Percentiles rank a stretch among this genome's conserved stretches.
phyloP scores from a whole-genome alignment of 2,888 invertebrate species.

The Yponomeuta evonymella region DNA sequence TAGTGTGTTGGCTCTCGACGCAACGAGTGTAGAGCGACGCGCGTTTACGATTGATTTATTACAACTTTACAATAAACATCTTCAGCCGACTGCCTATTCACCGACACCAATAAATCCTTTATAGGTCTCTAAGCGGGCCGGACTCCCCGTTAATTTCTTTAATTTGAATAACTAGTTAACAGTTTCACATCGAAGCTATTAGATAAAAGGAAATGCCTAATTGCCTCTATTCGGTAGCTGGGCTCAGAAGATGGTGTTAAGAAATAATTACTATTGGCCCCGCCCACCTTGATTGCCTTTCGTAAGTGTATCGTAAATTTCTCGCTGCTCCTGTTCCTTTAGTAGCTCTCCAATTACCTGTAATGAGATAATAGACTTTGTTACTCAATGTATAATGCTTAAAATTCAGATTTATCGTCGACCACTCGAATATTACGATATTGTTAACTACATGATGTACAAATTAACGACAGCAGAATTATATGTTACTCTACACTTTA shows the following conservation, averaged over 20 bases:
- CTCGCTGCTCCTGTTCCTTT: slow-evolving; percentile 1
- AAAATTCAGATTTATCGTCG: slow-evolving; percentile 14
- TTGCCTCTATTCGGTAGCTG: slow-evolving; percentile 55
- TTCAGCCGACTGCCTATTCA: slow-evolving; percentile 30
- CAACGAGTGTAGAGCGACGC: neutral
- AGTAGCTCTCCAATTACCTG: neutral
- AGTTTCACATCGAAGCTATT: slow-evolving; percentile 58
- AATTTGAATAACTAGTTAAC: slow-evolving; percentile 22
- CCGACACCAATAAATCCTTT: slow-evolving; percentile 33
- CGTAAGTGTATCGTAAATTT: slow-evolving; percentile 41
- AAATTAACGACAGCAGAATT: slow-evolving; percentile 46
- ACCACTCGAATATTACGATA: slow-evolving; percentile 15
- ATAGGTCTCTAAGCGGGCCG: slow-evolving; percentile 18
- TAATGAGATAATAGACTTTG: slow-evolving; percentile 18
- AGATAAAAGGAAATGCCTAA: slow-evolving; percentile 53
- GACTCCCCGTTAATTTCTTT: slow-evolving; percentile 18
- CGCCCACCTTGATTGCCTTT: slow-evolving; percentile 71
- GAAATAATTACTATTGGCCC: slow-evolving; percentile 68
- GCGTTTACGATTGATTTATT: slow-evolving; percentile 13
- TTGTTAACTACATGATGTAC: slow-evolving; percentile 41
- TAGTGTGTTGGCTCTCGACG: neutral
- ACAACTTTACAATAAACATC: slow-evolving; percentile 30
- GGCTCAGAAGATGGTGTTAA: slow-evolving; percentile 63
- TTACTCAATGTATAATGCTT: slow-evolving; percentile 12
- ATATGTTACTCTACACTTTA: slow-evolving; percentile 38